phyloP scores from a whole-genome alignment of 2,888 invertebrate species.

The Adelphocoris suturalis region DNA sequence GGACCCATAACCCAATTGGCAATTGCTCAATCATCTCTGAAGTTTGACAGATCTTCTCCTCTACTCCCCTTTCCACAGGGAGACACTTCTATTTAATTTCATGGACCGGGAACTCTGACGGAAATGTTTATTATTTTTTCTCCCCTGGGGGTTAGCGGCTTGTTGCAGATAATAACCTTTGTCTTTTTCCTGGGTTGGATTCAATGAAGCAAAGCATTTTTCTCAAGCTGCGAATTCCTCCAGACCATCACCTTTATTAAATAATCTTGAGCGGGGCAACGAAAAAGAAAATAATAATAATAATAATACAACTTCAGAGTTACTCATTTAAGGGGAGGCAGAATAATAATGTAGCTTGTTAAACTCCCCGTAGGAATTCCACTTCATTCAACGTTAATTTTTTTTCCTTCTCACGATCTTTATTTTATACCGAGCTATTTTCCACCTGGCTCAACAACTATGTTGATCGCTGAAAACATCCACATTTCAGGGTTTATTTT shows the following conservation, averaged over 20 bases:
- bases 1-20: too few species aligned
- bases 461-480: constrained; percentile 7
- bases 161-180: background rate
- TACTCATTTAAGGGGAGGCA: constrained; percentile 10
- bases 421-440: constrained; percentile 16
- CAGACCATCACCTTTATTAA: constrained; percentile 34
- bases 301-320: background rate
- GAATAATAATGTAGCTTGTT: constrained; percentile 22
- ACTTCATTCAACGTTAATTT: constrained; percentile 32
- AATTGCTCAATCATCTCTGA: too few species aligned
- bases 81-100: background rate
- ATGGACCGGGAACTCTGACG: background rate
- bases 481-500: background rate
- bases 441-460: constrained; percentile 17
- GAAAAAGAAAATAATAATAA: background rate
- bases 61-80: too few species aligned
- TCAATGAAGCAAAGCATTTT: constrained; percentile 32
- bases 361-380: constrained; percentile 20
- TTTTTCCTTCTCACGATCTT: constrained; percentile 1
- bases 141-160: background rate
- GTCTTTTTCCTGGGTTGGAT: background rate
- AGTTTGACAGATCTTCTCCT: too few species aligned
- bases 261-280: background rate
- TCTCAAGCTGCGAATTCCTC: background rate
- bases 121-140: constrained; percentile 6